A percentile compares a stretch with the other conserved stretches of the same genome.
Conservation (phyloP, 2,888 invertebrate species). For the Nebria brevicollis region DNA sequence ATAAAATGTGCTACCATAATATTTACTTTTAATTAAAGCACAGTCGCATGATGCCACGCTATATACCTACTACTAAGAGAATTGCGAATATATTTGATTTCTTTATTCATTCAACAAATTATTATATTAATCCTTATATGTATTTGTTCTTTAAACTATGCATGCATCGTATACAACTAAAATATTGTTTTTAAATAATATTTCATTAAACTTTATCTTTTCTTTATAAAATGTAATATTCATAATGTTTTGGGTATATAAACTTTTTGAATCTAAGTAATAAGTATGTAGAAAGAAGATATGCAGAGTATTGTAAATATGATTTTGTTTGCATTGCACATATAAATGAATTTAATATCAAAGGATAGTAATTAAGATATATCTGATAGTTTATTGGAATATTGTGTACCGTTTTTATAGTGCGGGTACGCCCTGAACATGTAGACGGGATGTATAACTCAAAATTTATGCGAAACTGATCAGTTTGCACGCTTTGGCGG, state of each 20-base stretch:
- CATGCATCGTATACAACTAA: too few species aligned
- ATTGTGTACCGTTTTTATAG: neutral
- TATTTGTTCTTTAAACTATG: too few species aligned
- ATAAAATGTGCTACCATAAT: constrained; percentile 25
- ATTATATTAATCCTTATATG: too few species aligned
- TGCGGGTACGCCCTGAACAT: neutral
- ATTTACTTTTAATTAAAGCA: constrained; percentile 35
- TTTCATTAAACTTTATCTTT: too few species aligned
- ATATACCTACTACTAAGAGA: too few species aligned
- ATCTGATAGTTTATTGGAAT: neutral
- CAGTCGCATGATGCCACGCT: neutral
- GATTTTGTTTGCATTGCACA: neutral
- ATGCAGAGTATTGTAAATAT: neutral
- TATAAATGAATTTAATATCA: neutral
- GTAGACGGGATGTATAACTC: neutral
- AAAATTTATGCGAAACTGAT: neutral
- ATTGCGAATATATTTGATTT: too few species aligned
- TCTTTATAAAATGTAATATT: too few species aligned
- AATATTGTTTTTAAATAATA: too few species aligned
- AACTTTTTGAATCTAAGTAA: too few species aligned
- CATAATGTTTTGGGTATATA: too few species aligned
- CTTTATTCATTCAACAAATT: too few species aligned
- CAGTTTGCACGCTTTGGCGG: neutral
- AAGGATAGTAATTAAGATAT: neutral
- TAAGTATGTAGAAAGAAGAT: too few species aligned